phyloP scores from a whole-genome alignment of 2,888 invertebrate species.

The Lamellibrachia satsuma region DNA sequence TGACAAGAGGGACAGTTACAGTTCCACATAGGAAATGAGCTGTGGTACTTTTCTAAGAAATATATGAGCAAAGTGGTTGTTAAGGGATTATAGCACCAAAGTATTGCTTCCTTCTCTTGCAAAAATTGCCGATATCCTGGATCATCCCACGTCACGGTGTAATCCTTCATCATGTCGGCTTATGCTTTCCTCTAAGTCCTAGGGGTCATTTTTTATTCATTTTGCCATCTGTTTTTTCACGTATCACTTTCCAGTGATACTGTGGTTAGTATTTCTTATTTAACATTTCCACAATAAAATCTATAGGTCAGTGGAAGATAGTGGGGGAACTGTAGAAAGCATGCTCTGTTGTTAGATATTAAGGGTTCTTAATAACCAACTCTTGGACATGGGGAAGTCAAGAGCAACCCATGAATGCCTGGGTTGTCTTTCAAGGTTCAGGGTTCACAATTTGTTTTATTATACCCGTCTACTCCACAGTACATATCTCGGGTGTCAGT shows the following conservation, averaged over 20 bases:
- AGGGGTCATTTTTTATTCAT: background rate
- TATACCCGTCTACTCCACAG: background rate
- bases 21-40: background rate
- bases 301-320: background rate
- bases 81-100: background rate
- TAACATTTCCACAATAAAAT: background rate
- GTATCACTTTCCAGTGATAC: background rate
- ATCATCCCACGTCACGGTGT: background rate
- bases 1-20: background rate
- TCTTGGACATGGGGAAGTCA: background rate
- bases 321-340: background rate
- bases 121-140: background rate
- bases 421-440: background rate
- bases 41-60: background rate
- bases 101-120: background rate
- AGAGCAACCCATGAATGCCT: background rate
- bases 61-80: background rate
- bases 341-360: background rate
- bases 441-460: no score
- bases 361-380: background rate
- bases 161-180: background rate
- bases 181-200: background rate
- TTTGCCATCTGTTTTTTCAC: background rate
- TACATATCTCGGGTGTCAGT: background rate
- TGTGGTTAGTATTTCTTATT: background rate